Evolutionary conservation across 2,888 invertebrate species (phyloP).

Genomic region (Lampropteryx suffumata): DNA sequence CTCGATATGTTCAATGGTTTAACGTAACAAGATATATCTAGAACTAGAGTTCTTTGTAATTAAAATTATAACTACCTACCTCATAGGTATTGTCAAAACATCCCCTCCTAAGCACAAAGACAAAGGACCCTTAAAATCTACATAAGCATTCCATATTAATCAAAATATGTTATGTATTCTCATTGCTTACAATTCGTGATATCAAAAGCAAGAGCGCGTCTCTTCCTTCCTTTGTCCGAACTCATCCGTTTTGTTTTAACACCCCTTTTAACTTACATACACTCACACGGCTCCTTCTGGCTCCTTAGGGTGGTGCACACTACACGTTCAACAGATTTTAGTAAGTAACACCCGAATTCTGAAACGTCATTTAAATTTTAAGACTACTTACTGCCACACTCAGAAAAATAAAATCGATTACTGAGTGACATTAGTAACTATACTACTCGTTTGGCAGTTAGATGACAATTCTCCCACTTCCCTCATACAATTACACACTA

Average conservation of each 20-base stretch:
- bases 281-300: conserved; percentile 67
- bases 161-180: conserved; percentile 76
- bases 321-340: conserved; percentile 3
- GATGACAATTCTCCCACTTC: too few species aligned
- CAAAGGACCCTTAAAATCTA: conserved; percentile 34
- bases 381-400: too few species aligned
- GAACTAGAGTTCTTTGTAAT: background rate
- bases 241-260: conserved; percentile 82
- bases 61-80: conserved; percentile 1
- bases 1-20: too few species aligned
- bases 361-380: too few species aligned
- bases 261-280: conserved; percentile 79
- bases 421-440: too few species aligned
- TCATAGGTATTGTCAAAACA: conserved; percentile 15
- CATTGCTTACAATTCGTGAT: conserved; percentile 59
- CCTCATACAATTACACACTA: too few species aligned
- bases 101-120: conserved; percentile 27
- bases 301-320: conserved; percentile 48
- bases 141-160: conserved; percentile 61
- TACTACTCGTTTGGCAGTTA: too few species aligned
- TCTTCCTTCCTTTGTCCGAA: conserved; percentile 80
- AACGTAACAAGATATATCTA: too few species aligned
- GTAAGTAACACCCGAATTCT: too few species aligned
- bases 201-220: conserved; percentile 72
- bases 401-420: too few species aligned